Conservation (phyloP, 2,797 vertebrate species). For the Pseudochromis fuscus region DNA sequence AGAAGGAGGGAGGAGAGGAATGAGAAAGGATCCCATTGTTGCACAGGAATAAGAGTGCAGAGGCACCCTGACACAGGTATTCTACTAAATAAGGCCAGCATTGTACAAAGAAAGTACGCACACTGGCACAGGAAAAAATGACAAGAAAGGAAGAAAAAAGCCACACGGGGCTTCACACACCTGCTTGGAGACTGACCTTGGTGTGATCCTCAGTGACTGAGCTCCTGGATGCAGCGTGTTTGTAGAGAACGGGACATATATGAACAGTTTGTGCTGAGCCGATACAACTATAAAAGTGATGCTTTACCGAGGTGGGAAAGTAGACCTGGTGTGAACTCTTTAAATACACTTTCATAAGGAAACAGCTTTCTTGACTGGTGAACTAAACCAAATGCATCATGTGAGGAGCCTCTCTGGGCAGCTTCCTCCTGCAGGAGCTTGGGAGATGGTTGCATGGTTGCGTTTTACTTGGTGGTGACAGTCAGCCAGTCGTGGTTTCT, state of each 20-base stretch:
- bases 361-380: background rate
- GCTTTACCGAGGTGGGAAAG: background rate
- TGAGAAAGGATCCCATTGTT: conserved; percentile 86
- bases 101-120: conserved; percentile 73
- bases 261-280: background rate
- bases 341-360: background rate
- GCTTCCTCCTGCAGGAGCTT: no score
- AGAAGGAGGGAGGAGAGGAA: conserved; percentile 67
- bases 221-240: conserved; percentile 31
- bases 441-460: no score
- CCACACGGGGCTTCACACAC: conserved; percentile 61
- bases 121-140: conserved; percentile 54
- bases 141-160: conserved; percentile 8
- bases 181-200: conserved; percentile 69
- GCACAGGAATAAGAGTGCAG: conserved; percentile 70
- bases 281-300: background rate
- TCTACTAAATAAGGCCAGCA: conserved; percentile 81
- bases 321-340: background rate
- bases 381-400: background rate
- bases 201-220: conserved; percentile 22
- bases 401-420: background rate
- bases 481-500: no score
- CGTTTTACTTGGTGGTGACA: no score
- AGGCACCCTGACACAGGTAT: conserved; percentile 86
- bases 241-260: background rate